Evolutionary conservation across 2,113 vertebrate species (phyloP).

Genomic region (Leucosticte australis): DNA sequence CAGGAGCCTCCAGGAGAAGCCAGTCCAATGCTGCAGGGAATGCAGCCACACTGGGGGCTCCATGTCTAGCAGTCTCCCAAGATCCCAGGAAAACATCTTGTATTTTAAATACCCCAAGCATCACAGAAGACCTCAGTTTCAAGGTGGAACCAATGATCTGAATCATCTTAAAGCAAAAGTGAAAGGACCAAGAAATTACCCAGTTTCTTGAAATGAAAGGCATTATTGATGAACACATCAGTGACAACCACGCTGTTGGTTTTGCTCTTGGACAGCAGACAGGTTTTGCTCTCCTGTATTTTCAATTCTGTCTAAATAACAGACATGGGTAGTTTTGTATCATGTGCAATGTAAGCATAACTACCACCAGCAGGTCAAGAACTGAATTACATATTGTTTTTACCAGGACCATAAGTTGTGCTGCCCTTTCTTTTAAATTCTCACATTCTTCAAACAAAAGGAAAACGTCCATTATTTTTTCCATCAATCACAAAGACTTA

Average conservation of each 20-base stretch:
- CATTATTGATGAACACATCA: rapidly evolving
- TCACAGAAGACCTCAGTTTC: background rate
- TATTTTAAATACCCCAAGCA: background rate
- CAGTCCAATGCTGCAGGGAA: background rate
- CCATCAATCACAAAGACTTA: background rate
- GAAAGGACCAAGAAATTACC: background rate
- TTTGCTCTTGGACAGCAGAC: background rate
- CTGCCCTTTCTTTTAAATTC: background rate
- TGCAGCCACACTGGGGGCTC: background rate
- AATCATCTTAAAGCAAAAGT: background rate
- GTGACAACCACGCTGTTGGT: background rate
- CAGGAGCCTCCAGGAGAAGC: background rate
- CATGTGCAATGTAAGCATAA: rapidly evolving
- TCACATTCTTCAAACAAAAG: background rate
- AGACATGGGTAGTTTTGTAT: background rate
- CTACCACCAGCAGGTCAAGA: background rate
- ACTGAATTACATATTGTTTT: background rate
- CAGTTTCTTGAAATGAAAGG: background rate
- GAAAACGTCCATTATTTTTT: background rate
- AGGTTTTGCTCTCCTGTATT: background rate
- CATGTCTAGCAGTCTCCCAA: background rate
- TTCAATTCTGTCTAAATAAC: background rate
- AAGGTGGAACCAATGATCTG: background rate
- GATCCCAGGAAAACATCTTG: background rate
- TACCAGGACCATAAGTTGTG: background rate